Evolutionary conservation across 2,888 invertebrate genomes (phyloP).

Genomic region (Torymus aiolomorphi): DNA sequence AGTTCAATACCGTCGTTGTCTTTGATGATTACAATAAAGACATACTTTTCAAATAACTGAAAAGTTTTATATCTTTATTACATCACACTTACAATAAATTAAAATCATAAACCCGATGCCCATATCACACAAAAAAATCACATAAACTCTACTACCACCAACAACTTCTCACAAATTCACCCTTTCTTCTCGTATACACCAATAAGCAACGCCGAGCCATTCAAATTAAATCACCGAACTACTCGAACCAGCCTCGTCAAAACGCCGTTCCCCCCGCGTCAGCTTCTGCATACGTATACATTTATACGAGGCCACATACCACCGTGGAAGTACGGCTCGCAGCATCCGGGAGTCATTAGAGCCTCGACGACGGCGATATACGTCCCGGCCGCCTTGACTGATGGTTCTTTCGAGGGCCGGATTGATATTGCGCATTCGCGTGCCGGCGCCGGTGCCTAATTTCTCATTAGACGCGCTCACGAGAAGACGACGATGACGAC

Average conservation of each 20-base stretch:
- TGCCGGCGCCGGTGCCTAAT: conserved; percentile 63
- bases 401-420: conserved; percentile 64
- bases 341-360: conserved; percentile 56
- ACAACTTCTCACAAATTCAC: no score
- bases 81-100: no score
- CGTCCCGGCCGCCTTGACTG: conserved; percentile 62
- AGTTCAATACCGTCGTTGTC: no score
- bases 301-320: no score
- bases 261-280: background rate
- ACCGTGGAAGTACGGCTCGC: background rate
- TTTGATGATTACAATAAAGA: no score
- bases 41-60: no score
- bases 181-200: no score
- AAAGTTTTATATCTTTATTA: no score
- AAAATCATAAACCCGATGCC: no score
- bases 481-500: background rate
- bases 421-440: conserved; percentile 65
- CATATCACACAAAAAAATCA: no score
- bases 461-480: conserved; percentile 59
- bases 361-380: conserved; percentile 42
- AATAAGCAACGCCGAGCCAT: background rate
- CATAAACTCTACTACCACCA: no score
- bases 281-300: no score
- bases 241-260: background rate
- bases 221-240: background rate